Evolutionary conservation across 2,888 invertebrate genomes (phyloP), one percentile per base, ranked within the genome.

Genomic region (Eustalomyia histrio): DNA sequence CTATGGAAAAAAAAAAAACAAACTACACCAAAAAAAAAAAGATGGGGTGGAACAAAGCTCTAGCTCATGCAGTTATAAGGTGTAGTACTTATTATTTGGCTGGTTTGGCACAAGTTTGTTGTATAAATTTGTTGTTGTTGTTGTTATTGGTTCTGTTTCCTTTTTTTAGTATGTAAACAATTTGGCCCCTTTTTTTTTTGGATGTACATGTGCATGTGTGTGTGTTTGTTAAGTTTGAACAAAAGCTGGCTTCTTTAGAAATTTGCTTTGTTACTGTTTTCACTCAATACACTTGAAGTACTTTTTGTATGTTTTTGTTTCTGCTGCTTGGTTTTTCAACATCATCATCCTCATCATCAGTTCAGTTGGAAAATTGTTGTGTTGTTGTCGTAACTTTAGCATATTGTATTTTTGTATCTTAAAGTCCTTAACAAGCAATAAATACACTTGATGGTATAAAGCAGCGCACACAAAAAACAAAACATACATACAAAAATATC

Each of bases 351-450:
- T 52, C 76, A 80, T 78, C 76, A 57, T 74, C 69, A 73, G 47
- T 76, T 81, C 74, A 78, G 60, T 71, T 81, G 81, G 81, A 78
- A 81, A 81, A 81, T 81, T 78, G 74, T 63, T 76, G 73, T 78
- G 65, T 71, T 76, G 76, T 64, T 81, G 61, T 74, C 57, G 78
- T 78, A 81, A 78, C 81, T 78, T 78, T 67, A 78, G 81, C 81
- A 81, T 74, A 71, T 81, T 78, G 74, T 71, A 78, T 81, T 81
- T 76, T 69, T 81, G 35, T 78, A 63, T 69, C 78, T 71, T 78
- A 78, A 81, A 81, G 78, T 81, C 81, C 78, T 72, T 81, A 81
- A 81, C 81, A 81, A 81, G 81, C 81, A 78, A 81, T 81, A 81
- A 81, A 78, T 81, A 78, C 81, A 78, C 81, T 81, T 78, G 74